phyloP scores from a whole-genome alignment of 2,113 vertebrate species.

The Ornithorhynchus anatinus region DNA sequence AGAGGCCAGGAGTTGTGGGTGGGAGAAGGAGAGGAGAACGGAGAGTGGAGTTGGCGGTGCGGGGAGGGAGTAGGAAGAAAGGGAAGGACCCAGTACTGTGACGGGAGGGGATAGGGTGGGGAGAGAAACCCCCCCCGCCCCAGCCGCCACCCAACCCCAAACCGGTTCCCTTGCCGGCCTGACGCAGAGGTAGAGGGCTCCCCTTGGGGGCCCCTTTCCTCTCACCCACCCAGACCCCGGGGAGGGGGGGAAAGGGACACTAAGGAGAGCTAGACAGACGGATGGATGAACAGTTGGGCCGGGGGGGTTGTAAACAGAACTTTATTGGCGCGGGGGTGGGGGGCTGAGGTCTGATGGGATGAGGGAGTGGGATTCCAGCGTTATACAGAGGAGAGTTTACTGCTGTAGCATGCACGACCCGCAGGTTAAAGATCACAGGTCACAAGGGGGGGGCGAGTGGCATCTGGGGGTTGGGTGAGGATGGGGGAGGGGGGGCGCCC shows the following conservation, averaged over 20 bases:
- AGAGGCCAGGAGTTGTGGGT: no score
- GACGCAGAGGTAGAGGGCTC: neutral
- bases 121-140: no score
- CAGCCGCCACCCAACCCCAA: no score
- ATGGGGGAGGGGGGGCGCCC: no score
- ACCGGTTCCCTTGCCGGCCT: neutral
- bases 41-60: no score
- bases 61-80: no score
- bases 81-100: no score
- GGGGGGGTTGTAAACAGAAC: slow-evolving; percentile 69
- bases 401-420: slow-evolving; percentile 64
- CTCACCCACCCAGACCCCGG: neutral
- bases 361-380: slow-evolving; percentile 35
- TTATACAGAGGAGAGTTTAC: slow-evolving; percentile 38
- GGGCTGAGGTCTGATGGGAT: no score
- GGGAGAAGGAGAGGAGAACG: no score
- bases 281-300: slow-evolving; percentile 23
- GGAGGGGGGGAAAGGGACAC: no score
- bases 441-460: slow-evolving; percentile 35
- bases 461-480: no score
- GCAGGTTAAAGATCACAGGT: slow-evolving; percentile 34
- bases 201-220: neutral
- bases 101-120: no score
- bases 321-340: slow-evolving; percentile 58
- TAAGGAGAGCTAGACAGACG: neutral